Evolutionary conservation across 2,113 vertebrate genomes (phyloP).

Genomic region (Xenus cinereus): DNA sequence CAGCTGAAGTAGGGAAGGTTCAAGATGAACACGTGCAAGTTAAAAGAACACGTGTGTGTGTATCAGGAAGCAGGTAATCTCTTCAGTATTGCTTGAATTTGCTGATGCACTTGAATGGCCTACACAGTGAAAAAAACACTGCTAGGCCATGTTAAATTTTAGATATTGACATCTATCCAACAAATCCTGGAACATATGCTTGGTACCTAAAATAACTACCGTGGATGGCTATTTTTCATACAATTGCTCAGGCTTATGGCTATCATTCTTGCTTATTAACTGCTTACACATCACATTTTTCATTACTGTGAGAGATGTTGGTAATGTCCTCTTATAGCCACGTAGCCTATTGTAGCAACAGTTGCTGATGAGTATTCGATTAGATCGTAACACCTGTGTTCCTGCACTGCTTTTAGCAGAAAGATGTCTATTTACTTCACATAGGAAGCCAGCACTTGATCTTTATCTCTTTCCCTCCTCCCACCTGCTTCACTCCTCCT

Average conservation of each 20-base stretch:
- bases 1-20: not conserved
- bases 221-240: conserved; percentile 50
- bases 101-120: not conserved
- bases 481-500: not conserved
- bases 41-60: not conserved
- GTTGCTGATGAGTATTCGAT: not conserved
- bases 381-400: not conserved
- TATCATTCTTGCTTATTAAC: not conserved
- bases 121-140: not conserved
- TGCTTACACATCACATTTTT: not conserved
- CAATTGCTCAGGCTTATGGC: conserved; percentile 41
- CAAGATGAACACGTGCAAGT: not conserved
- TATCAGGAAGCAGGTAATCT: not conserved
- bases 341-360: not conserved
- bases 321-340: not conserved
- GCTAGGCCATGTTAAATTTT: conserved; percentile 51
- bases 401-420: not conserved
- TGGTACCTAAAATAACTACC: conserved; percentile 72
- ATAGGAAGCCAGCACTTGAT: conserved; percentile 2
- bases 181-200: conserved; percentile 69
- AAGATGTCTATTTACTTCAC: not conserved
- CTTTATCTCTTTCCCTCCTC: conserved; percentile 9
- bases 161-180: conserved; percentile 66
- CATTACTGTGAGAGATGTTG: not conserved
- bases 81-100: not conserved